Evolutionary conservation across 2,113 vertebrate species (phyloP).

Genomic region (Heterotis niloticus): DNA sequence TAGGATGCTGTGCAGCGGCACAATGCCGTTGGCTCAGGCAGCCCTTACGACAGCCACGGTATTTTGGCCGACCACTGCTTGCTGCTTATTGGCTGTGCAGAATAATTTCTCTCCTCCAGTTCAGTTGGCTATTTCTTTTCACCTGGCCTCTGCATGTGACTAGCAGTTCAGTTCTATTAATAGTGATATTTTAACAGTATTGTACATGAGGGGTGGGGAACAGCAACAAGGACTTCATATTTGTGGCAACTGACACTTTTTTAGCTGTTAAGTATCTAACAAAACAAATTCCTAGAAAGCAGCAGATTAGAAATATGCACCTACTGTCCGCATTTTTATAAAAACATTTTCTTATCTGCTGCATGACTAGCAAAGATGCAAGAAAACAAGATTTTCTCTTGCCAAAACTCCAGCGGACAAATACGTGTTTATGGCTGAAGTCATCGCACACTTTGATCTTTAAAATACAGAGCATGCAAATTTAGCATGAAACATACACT

Average conservation of each 20-base stretch:
- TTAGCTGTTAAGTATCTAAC: constrained; percentile 8
- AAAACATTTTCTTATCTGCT: constrained; percentile 1
- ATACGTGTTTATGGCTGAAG: constrained; percentile 3
- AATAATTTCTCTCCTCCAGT: neutral
- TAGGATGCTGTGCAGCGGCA: neutral
- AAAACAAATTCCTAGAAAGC: neutral
- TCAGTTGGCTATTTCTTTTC: neutral
- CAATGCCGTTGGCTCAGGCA: neutral
- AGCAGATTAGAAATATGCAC: constrained; percentile 5
- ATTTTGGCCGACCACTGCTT: neutral
- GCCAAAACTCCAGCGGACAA: neutral
- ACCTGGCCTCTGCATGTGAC: neutral
- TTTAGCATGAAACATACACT: constrained; percentile 10
- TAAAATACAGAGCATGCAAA: constrained; percentile 11
- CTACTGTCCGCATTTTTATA: neutral
- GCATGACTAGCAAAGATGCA: constrained; percentile 5
- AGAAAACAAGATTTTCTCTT: neutral
- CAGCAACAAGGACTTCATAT: no score
- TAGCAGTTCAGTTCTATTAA: constrained; percentile 10
- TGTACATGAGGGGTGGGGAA: neutral
- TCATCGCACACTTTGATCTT: neutral
- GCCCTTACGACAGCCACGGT: neutral
- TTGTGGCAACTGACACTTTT: neutral
- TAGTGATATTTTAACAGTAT: neutral
- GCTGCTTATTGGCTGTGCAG: no score